A percentile compares a stretch with the other conserved stretches of the same genome.
Evolutionary conservation across 2,797 vertebrate genomes (phyloP).

Genomic region (Anomalospiza imberbis): DNA sequence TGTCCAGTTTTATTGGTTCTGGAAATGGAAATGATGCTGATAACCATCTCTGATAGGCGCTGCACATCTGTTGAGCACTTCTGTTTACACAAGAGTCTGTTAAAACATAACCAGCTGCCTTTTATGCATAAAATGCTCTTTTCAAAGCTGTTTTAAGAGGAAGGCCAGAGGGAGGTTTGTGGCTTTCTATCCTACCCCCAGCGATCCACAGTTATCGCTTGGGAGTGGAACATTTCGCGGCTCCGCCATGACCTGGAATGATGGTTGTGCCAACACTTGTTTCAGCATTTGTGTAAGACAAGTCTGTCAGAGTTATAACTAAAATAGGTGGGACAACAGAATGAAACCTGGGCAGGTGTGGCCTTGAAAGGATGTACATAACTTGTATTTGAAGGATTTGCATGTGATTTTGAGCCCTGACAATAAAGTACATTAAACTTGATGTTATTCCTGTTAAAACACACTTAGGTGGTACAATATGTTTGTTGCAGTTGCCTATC

Average conservation of each 20-base stretch:
- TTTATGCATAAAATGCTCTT: background rate
- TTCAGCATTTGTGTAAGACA: background rate
- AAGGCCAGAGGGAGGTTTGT: background rate
- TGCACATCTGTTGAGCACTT: conserved; percentile 25
- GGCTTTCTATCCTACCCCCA: background rate
- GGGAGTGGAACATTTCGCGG: background rate
- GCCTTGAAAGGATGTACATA: background rate
- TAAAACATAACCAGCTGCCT: conserved; percentile 7
- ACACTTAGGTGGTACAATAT: background rate
- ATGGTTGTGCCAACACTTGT: background rate
- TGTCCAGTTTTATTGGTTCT: conserved; percentile 5
- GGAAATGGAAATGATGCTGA: background rate
- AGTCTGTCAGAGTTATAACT: background rate
- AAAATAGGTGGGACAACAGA: background rate
- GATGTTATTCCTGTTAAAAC: background rate
- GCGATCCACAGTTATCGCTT: background rate
- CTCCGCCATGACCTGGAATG: background rate
- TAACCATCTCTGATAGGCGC: background rate
- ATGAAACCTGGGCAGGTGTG: background rate
- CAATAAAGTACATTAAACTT: background rate
- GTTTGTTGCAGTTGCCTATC: background rate
- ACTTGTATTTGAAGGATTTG: background rate
- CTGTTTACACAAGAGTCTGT: conserved; percentile 8
- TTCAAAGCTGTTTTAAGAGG: background rate
- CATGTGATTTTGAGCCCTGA: background rate